Conservation (phyloP, 2,797 vertebrate genomes). For the Periophthalmus magnuspinnatus region DNA sequence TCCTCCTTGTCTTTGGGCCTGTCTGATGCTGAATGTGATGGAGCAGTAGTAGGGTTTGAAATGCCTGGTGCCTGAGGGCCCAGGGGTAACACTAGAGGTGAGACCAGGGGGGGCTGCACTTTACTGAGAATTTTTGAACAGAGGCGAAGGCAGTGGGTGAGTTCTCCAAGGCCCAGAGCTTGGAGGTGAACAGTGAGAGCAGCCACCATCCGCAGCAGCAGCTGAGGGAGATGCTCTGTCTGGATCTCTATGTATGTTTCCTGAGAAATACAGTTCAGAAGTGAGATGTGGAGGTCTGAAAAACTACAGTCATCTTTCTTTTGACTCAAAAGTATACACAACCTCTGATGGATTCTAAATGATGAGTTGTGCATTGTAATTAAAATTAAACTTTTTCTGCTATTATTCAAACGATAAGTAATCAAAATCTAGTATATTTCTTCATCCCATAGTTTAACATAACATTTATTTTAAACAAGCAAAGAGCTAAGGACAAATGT, state of each 20-base stretch:
- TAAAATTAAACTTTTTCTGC: too few species aligned
- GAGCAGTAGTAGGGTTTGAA: conserved; percentile 63
- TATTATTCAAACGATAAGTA: background rate
- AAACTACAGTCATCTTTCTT: background rate
- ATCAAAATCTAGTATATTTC: background rate
- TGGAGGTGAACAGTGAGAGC: conserved; percentile 90
- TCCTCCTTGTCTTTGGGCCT: conserved; percentile 73
- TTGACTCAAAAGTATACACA: background rate
- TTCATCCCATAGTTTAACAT: background rate
- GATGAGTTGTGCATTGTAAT: background rate
- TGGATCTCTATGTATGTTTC: conserved; percentile 99
- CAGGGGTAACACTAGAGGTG: conserved; percentile 79
- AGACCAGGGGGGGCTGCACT: conserved; percentile 93
- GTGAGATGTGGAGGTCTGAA: conserved; percentile 13
- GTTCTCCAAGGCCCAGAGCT: conserved; percentile 85
- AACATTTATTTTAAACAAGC: background rate
- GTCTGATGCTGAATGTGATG: conserved; percentile 73
- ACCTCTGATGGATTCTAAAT: background rate
- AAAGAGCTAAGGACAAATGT: conserved; percentile 9
- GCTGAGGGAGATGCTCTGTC: conserved; percentile 96
- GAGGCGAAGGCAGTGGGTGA: conserved; percentile 92
- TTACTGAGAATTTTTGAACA: conserved; percentile 99
- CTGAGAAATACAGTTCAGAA: conserved; percentile 62
- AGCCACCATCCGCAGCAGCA: conserved; percentile 93
- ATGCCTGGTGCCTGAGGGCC: conserved; percentile 65